These are phyloP conservation scores for Dermochelys coriacea DNA, from an alignment of 2,797 vertebrate genomes.

Conservation along the genomic window DNA sequence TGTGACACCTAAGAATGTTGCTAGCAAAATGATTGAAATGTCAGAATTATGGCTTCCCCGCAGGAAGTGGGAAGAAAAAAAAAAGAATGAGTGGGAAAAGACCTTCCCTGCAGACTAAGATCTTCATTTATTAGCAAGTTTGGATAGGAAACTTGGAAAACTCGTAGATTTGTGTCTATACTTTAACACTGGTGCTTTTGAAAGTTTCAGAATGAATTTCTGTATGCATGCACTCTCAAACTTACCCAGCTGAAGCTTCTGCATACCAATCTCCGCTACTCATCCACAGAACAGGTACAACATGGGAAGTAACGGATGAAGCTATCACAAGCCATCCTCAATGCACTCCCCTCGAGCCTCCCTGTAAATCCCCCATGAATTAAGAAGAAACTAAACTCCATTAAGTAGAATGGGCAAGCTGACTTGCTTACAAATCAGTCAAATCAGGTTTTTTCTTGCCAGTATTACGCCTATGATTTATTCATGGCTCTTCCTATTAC, in stretches of 20 bases:
- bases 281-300: not conserved
- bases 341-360: not conserved
- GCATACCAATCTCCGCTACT: not conserved
- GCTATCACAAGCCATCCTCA: not conserved
- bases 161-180: not conserved
- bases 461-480: constrained; percentile 1
- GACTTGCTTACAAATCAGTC: not conserved
- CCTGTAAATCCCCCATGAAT: rapidly evolving
- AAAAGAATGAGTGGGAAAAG: not conserved
- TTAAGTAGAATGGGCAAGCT: not conserved
- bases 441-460: not conserved
- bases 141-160: not conserved
- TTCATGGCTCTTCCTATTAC: not conserved
- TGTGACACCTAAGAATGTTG: not conserved
- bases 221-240: not conserved
- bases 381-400: not conserved
- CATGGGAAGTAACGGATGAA: not conserved
- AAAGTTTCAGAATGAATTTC: not conserved
- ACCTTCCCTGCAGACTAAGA: not conserved
- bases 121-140: not conserved
- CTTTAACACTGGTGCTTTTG: not conserved
- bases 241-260: rapidly evolving
- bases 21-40: not conserved
- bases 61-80: not conserved
- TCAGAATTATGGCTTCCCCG: not conserved